Base-by-base conservation (phyloP, 2,113 vertebrate genomes). In the Poeciliopsis turrubarensis region DNA sequence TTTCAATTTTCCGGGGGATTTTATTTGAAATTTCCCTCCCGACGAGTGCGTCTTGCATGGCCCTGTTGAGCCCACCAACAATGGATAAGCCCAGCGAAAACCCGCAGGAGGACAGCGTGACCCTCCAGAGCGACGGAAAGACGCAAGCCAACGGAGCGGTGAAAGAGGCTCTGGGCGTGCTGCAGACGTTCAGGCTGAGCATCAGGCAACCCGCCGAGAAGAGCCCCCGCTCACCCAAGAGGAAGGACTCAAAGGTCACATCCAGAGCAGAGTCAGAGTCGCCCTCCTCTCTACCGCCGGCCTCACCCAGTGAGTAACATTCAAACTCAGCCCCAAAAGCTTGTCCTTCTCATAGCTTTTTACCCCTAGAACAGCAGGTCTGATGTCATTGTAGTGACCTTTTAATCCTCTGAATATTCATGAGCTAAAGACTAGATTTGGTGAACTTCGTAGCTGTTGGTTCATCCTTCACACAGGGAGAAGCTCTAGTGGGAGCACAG, bases 271-370 rank as follows among this genome's bases (percentile, higher is more conserved):
- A 83, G 6, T 27, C 3, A 0, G 68, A n/a, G 14, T 34, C 44
- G 19, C n/a, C 3, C 4, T 27, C 10, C 25, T 19, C 32, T 1
- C 61, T 2, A 3, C 8, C 69, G 0, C 80, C 87, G n/a, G 25
- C 26, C 1, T 94, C 92, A 26, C 86, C 84, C 30, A 85, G 92
- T 94, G 87, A 93, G 92, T 92, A 80, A 32, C 0, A 31, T 5
- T 15, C 1, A 3, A 10, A n/a, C 11, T 37, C 34, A 37, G 10
- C 34, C 10, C 34, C 34, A 0, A 37, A 37, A 37, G 34, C 10
- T 37, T 37, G 10, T 37, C 34, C 34, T 37, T 37, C 34, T 37
- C 10, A 11, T 37, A 47, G 4, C 44, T 19, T 47, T 29, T 47
- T 47, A 17, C 14, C 44, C 44, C 14, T 47, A 19, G 44, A 47